phyloP scores from a whole-genome alignment of 1,140 invertebrate genomes.

The Trichonephila clavipes region DNA sequence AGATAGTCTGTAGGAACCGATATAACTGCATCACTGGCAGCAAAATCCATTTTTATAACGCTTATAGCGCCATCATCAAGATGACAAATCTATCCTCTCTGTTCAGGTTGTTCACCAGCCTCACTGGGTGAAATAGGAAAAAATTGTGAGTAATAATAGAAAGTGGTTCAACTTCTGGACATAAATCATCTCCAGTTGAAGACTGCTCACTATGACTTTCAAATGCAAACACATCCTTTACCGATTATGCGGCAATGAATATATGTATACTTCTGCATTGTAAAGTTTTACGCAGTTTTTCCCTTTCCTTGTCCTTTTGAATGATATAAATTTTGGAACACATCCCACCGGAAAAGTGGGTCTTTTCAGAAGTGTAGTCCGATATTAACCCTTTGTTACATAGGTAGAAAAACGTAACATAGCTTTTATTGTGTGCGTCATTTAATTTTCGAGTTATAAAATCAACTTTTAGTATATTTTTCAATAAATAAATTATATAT shows the following conservation, averaged over 20 bases:
- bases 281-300: too few species aligned
- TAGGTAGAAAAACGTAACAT: too few species aligned
- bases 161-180: neutral
- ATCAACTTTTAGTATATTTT: too few species aligned
- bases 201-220: neutral
- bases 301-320: too few species aligned
- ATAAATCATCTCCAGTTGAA: neutral
- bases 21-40: neutral
- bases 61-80: constrained; percentile 12
- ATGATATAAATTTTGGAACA: too few species aligned
- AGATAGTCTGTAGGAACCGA: neutral
- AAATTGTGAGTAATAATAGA: neutral
- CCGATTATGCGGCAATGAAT: neutral
- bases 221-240: neutral
- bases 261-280: too few species aligned
- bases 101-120: neutral
- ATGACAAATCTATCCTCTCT: neutral
- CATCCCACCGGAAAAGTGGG: too few species aligned
- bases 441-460: too few species aligned
- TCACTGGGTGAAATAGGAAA: neutral
- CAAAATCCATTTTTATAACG: neutral
- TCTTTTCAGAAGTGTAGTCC: too few species aligned
- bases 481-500: too few species aligned
- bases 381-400: too few species aligned
- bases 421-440: too few species aligned